A percentile compares a stretch with the other conserved stretches of the same genome.
Evolutionary conservation across 2,888 invertebrate species (phyloP).

Genomic region (Allygus modestus): DNA sequence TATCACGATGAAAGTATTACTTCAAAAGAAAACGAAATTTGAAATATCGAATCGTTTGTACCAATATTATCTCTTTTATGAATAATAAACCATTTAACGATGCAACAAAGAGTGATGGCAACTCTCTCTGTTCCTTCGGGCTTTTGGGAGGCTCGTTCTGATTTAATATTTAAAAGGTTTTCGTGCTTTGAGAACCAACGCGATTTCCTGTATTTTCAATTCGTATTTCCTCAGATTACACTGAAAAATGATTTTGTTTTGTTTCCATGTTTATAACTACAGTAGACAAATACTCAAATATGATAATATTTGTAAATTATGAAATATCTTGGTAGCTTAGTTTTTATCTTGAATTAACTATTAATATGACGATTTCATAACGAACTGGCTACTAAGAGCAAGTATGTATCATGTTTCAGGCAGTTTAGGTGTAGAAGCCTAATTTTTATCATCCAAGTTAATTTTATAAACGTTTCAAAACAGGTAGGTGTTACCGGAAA

Average conservation of each 20-base stretch:
- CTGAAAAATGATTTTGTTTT: too few species aligned
- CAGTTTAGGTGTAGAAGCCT: too few species aligned
- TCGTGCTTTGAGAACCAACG: background rate
- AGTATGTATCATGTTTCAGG: background rate
- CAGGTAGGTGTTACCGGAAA: too few species aligned
- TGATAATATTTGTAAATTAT: too few species aligned
- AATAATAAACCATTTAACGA: background rate
- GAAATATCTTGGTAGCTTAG: too few species aligned
- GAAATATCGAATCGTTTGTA: background rate
- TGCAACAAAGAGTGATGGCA: background rate
- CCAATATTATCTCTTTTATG: background rate
- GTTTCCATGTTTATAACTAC: too few species aligned
- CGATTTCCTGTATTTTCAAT: background rate
- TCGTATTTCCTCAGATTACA: background rate
- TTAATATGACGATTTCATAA: too few species aligned
- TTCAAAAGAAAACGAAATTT: background rate
- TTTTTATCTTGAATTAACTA: too few species aligned
- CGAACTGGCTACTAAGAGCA: background rate
- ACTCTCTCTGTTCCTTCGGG: background rate
- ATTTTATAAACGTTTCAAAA: too few species aligned
- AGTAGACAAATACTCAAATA: too few species aligned
- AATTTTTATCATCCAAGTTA: too few species aligned
- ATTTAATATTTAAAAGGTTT: slow-evolving; percentile 2
- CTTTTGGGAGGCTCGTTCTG: background rate
- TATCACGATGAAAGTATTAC: background rate